Base-by-base conservation (phyloP, 2,113 vertebrate genomes). In the Nipponia nippon region DNA sequence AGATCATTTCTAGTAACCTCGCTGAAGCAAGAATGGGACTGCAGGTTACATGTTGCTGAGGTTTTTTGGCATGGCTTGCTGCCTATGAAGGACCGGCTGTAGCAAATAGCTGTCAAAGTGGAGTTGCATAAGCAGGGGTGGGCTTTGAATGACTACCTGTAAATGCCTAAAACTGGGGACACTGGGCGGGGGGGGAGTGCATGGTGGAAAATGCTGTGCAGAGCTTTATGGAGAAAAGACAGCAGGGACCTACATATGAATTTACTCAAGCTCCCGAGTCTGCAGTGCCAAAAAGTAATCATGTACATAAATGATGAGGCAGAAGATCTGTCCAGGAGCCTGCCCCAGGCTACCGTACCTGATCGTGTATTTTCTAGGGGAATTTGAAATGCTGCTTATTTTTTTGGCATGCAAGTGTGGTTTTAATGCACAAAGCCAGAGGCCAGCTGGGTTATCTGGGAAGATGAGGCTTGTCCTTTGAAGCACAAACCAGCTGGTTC, bases 1-100 rank as follows among this genome's bases (percentile, higher is more conserved):
- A 83, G 89, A 93, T 96, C 95, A 94, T 93, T 97, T 97, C 93
- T 92, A 36, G 72, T 88, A 67, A 47, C 87, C 92, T 90, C 3
- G 83, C 75, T 25, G 89, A 78, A 76, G 87, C 80, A 83, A n/a
- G 91, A 13, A 16, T 56, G 65, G 67, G 87, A 25, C 25, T 4
- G 76, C 89, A 71, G 93, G 67, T 91, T 84, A 47, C 4, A 8
- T 81, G 79, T 90, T 0, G 22, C 95, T 53, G 90, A 70, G 91
- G 86, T 55, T 47, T 78, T 72, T 15, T 42, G 93, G 69, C 46
- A 22, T 47, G 75, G 32, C 52, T 95, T 77, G 84, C 89, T 89
- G 83, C 85, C 88, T 21, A 13, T 11, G 81, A 27, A 91, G 94
- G 93, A 67, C 66, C 83, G 83, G 90, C 93, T 49, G 79, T 26